phyloP scores from a whole-genome alignment of 2,888 invertebrate species.

The Allygus modestus region DNA sequence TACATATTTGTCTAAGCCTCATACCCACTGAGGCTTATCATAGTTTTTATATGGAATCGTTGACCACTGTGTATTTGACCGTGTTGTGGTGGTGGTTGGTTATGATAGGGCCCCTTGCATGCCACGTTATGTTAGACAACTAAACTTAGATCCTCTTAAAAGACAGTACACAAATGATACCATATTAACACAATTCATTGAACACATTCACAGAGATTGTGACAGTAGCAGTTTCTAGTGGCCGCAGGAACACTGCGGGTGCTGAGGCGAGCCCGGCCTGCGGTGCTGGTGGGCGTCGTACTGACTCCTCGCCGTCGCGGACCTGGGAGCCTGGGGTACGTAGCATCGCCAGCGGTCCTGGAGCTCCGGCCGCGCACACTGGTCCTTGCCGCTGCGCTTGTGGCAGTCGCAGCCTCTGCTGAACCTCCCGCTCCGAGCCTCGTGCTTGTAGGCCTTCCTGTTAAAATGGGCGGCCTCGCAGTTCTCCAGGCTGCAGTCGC shows the following conservation, averaged over 20 bases:
- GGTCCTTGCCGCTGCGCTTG: background rate
- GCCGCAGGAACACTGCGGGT: background rate
- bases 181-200: too few species aligned
- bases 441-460: background rate
- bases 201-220: too few species aligned
- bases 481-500: conserved; percentile 25
- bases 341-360: conserved; percentile 19
- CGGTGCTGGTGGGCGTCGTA: background rate
- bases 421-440: background rate
- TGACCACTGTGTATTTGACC: too few species aligned
- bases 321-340: background rate
- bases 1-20: too few species aligned
- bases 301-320: background rate
- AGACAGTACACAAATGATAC: too few species aligned
- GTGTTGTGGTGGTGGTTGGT: too few species aligned
- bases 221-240: too few species aligned
- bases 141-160: too few species aligned
- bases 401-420: conserved; percentile 18
- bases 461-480: background rate
- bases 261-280: background rate
- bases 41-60: too few species aligned
- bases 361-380: background rate
- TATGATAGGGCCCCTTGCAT: too few species aligned
- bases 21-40: too few species aligned
- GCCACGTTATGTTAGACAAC: too few species aligned